Evolutionary conservation across 2,113 vertebrate species (phyloP).

Genomic region (Sialia sialis): DNA sequence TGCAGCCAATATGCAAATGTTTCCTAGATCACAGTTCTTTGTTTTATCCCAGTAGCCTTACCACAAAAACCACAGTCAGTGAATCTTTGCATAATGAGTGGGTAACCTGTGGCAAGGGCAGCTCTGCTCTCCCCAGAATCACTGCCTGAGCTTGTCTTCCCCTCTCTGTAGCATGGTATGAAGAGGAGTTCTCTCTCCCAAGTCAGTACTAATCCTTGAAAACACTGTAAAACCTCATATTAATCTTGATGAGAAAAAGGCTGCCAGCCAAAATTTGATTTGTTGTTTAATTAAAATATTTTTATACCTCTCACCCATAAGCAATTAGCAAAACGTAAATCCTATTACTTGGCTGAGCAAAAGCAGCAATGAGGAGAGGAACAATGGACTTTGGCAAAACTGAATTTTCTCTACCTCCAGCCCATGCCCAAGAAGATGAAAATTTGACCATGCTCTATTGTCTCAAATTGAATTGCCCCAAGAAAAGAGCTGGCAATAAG

Average conservation of each 20-base stretch:
- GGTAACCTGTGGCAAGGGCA: neutral
- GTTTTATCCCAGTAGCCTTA: neutral
- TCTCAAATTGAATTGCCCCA: neutral
- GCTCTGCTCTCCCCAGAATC: neutral
- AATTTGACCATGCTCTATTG: neutral
- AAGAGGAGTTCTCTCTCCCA: neutral
- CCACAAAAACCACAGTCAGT: neutral
- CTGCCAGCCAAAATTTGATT: neutral
- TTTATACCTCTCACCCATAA: neutral
- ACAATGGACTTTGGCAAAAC: neutral
- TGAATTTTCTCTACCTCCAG: neutral
- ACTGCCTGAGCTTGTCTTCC: neutral
- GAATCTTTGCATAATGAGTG: neutral
- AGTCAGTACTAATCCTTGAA: neutral
- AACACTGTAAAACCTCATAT: neutral
- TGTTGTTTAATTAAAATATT: neutral
- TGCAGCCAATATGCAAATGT: neutral
- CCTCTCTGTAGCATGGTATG: accelerated
- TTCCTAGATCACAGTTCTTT: neutral
- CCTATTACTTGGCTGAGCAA: neutral
- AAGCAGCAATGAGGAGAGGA: neutral
- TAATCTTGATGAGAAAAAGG: neutral
- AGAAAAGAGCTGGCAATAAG: neutral
- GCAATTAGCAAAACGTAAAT: neutral
- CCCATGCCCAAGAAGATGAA: neutral